Evolutionary conservation across 2,113 vertebrate genomes (phyloP).

Genomic region (Stigmatopora argus): DNA sequence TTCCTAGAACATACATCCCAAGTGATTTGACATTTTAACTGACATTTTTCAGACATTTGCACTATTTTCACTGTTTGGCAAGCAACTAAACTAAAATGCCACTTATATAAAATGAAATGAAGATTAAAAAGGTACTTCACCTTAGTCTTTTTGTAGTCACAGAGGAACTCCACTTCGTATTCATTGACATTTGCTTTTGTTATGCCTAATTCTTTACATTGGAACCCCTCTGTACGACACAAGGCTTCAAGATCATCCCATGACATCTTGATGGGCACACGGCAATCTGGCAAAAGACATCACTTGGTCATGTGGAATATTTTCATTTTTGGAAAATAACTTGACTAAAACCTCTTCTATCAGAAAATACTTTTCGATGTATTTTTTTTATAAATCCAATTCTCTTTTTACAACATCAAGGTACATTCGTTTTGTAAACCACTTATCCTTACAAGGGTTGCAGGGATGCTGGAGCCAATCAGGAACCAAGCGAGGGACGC

Average conservation of each 20-base stretch:
- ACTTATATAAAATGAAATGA: too few relatives aligned
- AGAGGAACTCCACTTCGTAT: constrained; percentile 85
- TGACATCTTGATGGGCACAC: constrained; percentile 72
- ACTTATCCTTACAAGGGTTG: too few relatives aligned
- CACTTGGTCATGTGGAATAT: not conserved
- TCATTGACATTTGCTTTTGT: constrained; percentile 73
- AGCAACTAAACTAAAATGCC: too few relatives aligned
- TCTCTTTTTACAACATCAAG: too few relatives aligned
- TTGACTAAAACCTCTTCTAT: not conserved
- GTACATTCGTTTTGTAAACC: too few relatives aligned
- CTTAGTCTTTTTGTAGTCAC: constrained; percentile 78
- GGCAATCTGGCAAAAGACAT: constrained; percentile 59
- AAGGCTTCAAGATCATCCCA: constrained; percentile 72
- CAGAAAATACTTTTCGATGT: not conserved
- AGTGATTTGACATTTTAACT: not conserved
- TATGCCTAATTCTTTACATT: constrained; percentile 71
- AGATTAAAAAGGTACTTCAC: constrained; percentile 20
- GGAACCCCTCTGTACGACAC: constrained; percentile 70
- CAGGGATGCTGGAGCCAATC: too few relatives aligned
- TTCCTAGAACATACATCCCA: constrained; percentile 57
- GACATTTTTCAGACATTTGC: too few relatives aligned
- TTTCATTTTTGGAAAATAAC: not conserved
- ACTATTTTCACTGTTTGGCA: too few relatives aligned
- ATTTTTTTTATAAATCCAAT: too few relatives aligned
- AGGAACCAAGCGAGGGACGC: too few relatives aligned